These are phyloP conservation scores for Pocillopora grandis DNA, from an alignment of 92 coral and sea anemone genomes.

Conservation along the genomic window DNA sequence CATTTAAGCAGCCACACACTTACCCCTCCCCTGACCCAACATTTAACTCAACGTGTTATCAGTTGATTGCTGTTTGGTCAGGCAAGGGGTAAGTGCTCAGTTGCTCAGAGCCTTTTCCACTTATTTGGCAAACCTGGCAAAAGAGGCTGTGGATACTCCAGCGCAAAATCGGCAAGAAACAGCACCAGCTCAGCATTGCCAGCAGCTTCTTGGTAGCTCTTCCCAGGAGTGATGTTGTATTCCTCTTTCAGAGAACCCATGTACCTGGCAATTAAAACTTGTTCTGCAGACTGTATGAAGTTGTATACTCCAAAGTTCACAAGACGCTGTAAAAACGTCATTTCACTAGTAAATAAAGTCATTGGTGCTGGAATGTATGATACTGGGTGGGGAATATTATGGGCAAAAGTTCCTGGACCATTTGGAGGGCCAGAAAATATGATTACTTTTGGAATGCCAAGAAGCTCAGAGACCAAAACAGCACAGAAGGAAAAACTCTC, in stretches of 20 bases:
- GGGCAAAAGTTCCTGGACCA: not conserved
- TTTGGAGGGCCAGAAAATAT: slow-evolving; percentile 33
- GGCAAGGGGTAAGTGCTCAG: too few species aligned
- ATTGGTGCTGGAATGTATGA: slow-evolving; percentile 51
- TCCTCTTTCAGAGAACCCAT: slow-evolving; percentile 27
- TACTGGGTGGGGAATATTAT: slow-evolving; percentile 21
- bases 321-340: slow-evolving; percentile 63
- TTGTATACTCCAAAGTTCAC: slow-evolving; percentile 5
- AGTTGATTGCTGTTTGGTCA: too few species aligned
- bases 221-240: slow-evolving; percentile 64
- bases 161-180: slow-evolving; percentile 49
- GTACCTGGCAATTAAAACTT: not conserved
- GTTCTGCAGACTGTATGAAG: not conserved
- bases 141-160: slow-evolving; percentile 71
- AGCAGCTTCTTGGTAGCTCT: slow-evolving; percentile 34
- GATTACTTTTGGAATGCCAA: slow-evolving; percentile 32
- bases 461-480: slow-evolving; percentile 31
- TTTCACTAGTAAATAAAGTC: slow-evolving; percentile 39
- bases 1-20: too few species aligned
- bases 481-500: slow-evolving; percentile 25
- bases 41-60: too few species aligned
- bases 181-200: slow-evolving; percentile 55
- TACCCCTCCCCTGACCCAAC: too few species aligned
- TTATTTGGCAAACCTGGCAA: slow-evolving; percentile 54
- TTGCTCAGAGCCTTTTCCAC: too few species aligned